Evolutionary conservation across 2,113 vertebrate species (phyloP).

Genomic region (Pedetes capensis): DNA sequence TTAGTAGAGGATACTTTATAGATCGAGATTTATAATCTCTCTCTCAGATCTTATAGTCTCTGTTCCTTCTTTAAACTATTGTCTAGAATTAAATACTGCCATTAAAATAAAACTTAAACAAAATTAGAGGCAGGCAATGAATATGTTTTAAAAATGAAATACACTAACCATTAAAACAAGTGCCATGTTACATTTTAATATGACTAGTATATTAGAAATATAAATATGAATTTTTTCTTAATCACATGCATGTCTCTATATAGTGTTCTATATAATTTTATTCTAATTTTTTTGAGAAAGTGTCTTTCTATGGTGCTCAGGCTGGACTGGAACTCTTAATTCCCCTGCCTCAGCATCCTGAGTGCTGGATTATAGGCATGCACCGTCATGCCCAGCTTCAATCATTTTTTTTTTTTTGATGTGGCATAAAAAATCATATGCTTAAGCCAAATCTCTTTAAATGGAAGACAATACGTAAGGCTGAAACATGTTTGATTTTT

Average conservation of each 20-base stretch:
- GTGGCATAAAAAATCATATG: background rate
- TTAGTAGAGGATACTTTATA: background rate
- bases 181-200: background rate
- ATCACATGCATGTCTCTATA: too few relatives aligned
- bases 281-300: background rate
- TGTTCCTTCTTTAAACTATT: background rate
- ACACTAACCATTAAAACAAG: background rate
- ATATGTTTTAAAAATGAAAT: background rate
- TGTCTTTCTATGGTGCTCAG: background rate
- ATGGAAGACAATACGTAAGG: background rate
- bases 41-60: background rate
- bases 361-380: too few relatives aligned
- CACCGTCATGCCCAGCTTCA: background rate
- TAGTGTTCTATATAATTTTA: background rate
- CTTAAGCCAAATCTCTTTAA: background rate
- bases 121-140: background rate
- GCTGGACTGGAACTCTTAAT: background rate
- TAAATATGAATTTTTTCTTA: background rate
- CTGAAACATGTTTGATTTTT: background rate
- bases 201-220: background rate
- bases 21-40: background rate
- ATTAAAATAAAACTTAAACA: background rate
- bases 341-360: background rate
- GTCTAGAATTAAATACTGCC: background rate
- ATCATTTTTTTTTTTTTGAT: background rate